Conservation (phyloP, 1,140 invertebrate species). For the Reticulitermes speratus region DNA sequence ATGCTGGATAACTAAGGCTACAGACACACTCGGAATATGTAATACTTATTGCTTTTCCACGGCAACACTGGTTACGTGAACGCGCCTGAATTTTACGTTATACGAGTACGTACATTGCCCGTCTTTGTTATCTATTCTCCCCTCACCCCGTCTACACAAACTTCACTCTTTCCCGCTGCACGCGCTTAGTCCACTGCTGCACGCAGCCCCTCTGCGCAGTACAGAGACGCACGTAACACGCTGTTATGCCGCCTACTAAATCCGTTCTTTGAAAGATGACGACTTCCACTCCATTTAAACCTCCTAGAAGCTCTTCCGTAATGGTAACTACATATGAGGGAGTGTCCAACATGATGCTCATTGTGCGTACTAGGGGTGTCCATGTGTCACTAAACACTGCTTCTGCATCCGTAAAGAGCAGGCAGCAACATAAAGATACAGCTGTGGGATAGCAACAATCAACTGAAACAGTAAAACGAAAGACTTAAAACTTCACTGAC, state of each 20-base stretch:
- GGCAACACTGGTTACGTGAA: no score
- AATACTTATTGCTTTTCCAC: no score
- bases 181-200: background rate
- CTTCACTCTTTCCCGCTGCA: background rate
- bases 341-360: background rate
- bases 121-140: background rate
- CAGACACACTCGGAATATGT: no score
- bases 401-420: no score
- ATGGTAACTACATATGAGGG: background rate
- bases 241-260: background rate
- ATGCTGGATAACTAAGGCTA: no score
- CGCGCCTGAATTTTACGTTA: no score
- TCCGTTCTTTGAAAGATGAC: constrained; percentile 6
- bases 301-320: background rate
- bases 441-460: no score
- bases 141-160: background rate
- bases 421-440: no score
- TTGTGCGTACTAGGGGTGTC: background rate
- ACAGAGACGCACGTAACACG: background rate
- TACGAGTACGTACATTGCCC: no score
- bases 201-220: background rate
- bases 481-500: no score
- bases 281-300: constrained; percentile 15
- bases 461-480: no score
- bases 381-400: background rate